Percentiles rank a stretch among this genome's conserved stretches.
Conservation (phyloP, 2,888 invertebrate genomes). For the Diabrotica balteata region DNA sequence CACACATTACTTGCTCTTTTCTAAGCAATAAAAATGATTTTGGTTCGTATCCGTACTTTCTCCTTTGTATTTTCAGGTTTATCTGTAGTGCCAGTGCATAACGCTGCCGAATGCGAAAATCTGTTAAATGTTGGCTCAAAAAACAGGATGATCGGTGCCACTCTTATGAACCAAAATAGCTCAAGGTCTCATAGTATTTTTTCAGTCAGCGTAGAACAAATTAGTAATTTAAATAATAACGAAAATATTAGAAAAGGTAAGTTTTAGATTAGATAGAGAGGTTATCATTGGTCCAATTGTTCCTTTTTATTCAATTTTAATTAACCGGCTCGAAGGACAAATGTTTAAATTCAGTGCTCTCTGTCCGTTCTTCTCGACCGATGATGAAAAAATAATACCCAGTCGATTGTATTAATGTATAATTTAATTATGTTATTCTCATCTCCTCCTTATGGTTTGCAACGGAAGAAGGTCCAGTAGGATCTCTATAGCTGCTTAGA, state of each 20-base stretch:
- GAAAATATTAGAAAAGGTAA: conserved; percentile 57
- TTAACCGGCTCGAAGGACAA: too few relatives aligned
- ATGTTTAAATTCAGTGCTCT: too few relatives aligned
- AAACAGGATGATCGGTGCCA: conserved; percentile 83
- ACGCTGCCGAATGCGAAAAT: conserved; percentile 77
- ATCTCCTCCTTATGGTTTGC: too few relatives aligned
- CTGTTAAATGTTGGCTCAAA: conserved; percentile 79
- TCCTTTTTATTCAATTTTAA: not conserved
- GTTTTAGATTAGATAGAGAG: not conserved
- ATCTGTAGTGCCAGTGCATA: conserved; percentile 78
- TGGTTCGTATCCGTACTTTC: not conserved
- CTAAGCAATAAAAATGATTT: not conserved
- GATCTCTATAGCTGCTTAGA: too few relatives aligned
- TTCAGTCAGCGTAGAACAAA: conserved; percentile 83
- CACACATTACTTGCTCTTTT: not conserved
- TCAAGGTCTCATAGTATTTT: conserved; percentile 90
- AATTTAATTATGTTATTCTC: too few relatives aligned
- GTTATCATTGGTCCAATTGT: not conserved
- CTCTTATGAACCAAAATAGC: conserved; percentile 87
- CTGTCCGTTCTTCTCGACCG: too few relatives aligned
- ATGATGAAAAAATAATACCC: too few relatives aligned
- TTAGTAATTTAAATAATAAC: conserved; percentile 62
- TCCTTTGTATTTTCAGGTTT: conserved; percentile 61
- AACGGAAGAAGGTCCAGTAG: too few relatives aligned
- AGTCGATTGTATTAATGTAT: too few relatives aligned